Evolutionary conservation across 2,888 invertebrate genomes (phyloP).

Genomic region (Dorcus hopei): DNA sequence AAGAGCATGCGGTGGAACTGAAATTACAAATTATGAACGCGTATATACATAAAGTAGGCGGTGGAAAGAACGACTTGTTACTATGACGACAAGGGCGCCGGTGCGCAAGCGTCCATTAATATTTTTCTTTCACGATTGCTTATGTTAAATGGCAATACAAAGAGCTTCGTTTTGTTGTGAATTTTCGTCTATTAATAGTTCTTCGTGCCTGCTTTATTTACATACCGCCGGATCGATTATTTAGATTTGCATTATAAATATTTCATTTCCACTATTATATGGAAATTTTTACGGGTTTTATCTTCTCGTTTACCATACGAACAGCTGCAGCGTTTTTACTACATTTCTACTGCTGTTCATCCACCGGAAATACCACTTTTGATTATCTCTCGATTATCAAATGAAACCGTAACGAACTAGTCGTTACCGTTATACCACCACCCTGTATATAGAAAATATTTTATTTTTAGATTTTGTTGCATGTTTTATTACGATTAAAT

Average conservation of each 20-base stretch:
- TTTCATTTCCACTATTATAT: too few relatives aligned
- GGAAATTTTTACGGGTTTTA: neutral
- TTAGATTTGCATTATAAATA: neutral
- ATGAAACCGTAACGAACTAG: too few relatives aligned
- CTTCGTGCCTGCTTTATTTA: neutral
- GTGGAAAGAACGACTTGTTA: constrained; percentile 1
- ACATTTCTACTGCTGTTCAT: too few relatives aligned
- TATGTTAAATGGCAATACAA: neutral
- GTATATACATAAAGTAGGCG: constrained; percentile 5
- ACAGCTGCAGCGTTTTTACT: too few relatives aligned
- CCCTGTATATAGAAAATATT: too few relatives aligned
- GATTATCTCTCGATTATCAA: too few relatives aligned
- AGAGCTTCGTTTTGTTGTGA: neutral
- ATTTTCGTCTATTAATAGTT: neutral
- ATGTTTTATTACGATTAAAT: too few relatives aligned
- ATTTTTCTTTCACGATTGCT: neutral
- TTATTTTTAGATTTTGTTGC: too few relatives aligned
- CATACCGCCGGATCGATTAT: neutral
- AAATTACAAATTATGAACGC: constrained; percentile 8
- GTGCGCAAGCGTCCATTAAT: constrained; percentile 1
- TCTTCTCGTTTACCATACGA: neutral
- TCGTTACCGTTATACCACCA: too few relatives aligned
- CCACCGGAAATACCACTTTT: too few relatives aligned
- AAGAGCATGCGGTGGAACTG: neutral
- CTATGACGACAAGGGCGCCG: neutral